phyloP scores from a whole-genome alignment of 2,797 vertebrate species.

The Tiaroga cobitis region DNA sequence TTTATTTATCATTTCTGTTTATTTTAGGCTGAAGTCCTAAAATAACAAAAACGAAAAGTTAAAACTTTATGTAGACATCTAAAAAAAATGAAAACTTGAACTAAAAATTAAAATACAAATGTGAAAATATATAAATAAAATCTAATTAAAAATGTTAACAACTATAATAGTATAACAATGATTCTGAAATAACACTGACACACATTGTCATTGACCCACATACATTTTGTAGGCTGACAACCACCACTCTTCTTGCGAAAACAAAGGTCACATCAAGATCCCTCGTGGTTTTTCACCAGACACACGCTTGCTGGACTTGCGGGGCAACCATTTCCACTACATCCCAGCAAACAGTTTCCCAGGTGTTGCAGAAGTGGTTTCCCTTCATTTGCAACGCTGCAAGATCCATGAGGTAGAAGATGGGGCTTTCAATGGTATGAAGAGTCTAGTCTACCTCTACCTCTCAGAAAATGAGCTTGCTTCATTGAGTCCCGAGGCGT shows the following conservation, averaged over 20 bases:
- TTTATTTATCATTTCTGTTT: background rate
- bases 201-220: background rate
- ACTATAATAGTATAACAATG: no score
- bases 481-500: slow-evolving; percentile 76
- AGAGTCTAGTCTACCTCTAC: slow-evolving; percentile 90
- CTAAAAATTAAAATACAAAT: background rate
- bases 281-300: slow-evolving; percentile 84
- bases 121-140: background rate
- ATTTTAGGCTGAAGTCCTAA: background rate
- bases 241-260: slow-evolving; percentile 85
- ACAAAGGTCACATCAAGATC: slow-evolving; percentile 80
- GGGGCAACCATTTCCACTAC: slow-evolving; percentile 80
- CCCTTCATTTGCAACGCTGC: slow-evolving; percentile 91
- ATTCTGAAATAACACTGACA: background rate
- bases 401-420: slow-evolving; percentile 77
- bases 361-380: slow-evolving; percentile 80
- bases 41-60: background rate
- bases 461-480: slow-evolving; percentile 87
- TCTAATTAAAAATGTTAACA: background rate
- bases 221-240: slow-evolving; percentile 67
- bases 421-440: slow-evolving; percentile 84
- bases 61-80: background rate
- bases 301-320: slow-evolving; percentile 86
- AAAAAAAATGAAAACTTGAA: no score
- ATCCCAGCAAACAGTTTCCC: slow-evolving; percentile 83